Evolutionary conservation across 2,113 vertebrate genomes (phyloP), one percentile per base, ranked within the genome.

Genomic region (Numida meleagris): DNA sequence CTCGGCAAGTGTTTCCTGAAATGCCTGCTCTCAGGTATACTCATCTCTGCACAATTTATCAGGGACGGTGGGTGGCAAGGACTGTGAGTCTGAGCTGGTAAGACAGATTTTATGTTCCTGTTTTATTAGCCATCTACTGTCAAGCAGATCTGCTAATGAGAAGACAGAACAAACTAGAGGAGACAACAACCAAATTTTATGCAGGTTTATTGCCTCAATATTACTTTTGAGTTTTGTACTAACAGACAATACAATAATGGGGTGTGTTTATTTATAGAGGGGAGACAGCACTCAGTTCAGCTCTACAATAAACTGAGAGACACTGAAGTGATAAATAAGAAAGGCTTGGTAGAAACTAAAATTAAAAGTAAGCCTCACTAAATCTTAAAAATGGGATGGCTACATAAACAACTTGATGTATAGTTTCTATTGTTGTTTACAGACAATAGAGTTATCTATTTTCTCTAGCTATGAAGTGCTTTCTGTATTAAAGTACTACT

Each of bases 401-500:
- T 93, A 65, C 84, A 87, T 85, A 92, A 96, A 86, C 81, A 93
- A 58, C n/a, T 83, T 95, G 95, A 94, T 83, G 34, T 67, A 94
- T 78, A 86, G 78, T 72, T 94, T 85, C 94, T 86, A 83, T 86
- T 95, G 94, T 94, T 92, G 85, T 75, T 89, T 93, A 81, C n/a
- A 88, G 91, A 95, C 95, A 95, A 93, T 74, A 90, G 76, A 89
- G 85, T 75, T 95, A 90, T 83, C 94, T 90, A 80, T 96, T 95
- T 93, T 90, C 91, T 91, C 43, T 67, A 75, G 89, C 91, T 91
- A 57, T 61, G 82, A 94, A 97, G 88, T 68, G 76, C 46, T 74
- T 88, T 86, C 89, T 89, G 57, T 81, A 93, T 93, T 93, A 71
- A 94, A 91, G 59, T 43, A 89, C 75, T 82, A 66, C 87, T 89